These are phyloP conservation scores for Epinephelus malabaricus DNA, from an alignment of 2,797 vertebrate species.

Conservation along the genomic window DNA sequence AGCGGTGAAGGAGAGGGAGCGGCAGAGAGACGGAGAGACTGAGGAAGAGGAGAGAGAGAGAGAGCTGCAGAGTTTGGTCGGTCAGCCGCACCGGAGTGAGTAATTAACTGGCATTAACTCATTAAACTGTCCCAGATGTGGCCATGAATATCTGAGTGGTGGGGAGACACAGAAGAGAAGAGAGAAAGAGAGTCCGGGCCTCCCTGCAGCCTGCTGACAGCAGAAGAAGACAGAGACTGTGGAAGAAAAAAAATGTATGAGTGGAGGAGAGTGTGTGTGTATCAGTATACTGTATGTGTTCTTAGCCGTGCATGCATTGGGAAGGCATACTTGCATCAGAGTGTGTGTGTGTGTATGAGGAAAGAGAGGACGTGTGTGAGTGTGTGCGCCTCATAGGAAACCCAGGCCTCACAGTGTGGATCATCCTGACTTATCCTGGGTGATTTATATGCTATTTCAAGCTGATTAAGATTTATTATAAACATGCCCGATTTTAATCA, in stretches of 20 bases:
- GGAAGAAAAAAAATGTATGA: slow-evolving; percentile 47
- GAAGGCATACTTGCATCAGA: slow-evolving; percentile 6
- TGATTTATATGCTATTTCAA: slow-evolving; percentile 59
- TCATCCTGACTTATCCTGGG: slow-evolving; percentile 29
- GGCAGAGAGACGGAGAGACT: slow-evolving; percentile 26
- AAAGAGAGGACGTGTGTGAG: slow-evolving; percentile 9
- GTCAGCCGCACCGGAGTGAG: slow-evolving; percentile 84
- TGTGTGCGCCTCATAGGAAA: slow-evolving; percentile 15
- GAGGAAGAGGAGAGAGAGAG: slow-evolving; percentile 19
- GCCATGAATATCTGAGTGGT: slow-evolving; percentile 81
- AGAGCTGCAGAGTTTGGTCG: slow-evolving; percentile 70
- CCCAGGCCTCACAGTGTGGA: slow-evolving; percentile 22
- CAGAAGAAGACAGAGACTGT: slow-evolving; percentile 34
- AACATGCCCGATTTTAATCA: slow-evolving; percentile 49
- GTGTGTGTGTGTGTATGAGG: neutral
- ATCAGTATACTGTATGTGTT: slow-evolving; percentile 12
- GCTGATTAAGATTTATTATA: slow-evolving; percentile 59
- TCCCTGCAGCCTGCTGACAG: slow-evolving; percentile 59
- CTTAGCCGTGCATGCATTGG: slow-evolving; percentile 1
- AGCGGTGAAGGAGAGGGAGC: slow-evolving; percentile 64
- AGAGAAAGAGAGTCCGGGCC: slow-evolving; percentile 34
- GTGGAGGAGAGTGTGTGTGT: slow-evolving; percentile 6
- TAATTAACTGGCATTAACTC: slow-evolving; percentile 89
- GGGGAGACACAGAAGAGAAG: slow-evolving; percentile 53
- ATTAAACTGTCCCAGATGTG: slow-evolving; percentile 89